Evolutionary conservation across 2,113 vertebrate species (phyloP), one percentile per base, ranked within the genome.

Genomic region (Hassar affinis): DNA sequence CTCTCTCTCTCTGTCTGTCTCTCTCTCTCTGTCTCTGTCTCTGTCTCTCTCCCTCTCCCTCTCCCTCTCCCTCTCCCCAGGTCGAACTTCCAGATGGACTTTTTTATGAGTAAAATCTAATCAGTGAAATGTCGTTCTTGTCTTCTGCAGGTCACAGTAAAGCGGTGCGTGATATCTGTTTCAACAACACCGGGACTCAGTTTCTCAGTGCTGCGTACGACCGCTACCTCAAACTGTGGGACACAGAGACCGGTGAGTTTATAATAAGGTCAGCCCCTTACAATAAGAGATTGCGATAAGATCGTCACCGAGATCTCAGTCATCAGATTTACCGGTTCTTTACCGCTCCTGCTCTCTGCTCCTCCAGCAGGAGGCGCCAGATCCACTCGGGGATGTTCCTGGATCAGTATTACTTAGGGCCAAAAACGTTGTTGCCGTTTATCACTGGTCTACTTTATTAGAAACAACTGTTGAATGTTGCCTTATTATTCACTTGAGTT

Each of bases 141-240:
- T 68, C 75, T 71, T 12, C 14, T 82, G 25, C 62, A 99, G 97
- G 98, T 64, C 98, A 99, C 89, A 95, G 97, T 91, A 99, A 99
- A 94, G 97, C 98, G 33, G 97, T 99, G 85, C 91, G 98, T 89
- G 98, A 99, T 89, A 96, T 99, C 89, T 99, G 97, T 89, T 99
- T 95, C 88, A 99, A 98, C 86, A 98, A 98, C 86, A 94, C 88
- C 1, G 98, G 97, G 3, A 97, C 95, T 4, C 94, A 89, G 87
- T 99, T 99, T 89, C 96, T 99, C 78, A 99, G 97, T 11, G 98
- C 98, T 14, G 98, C 95, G 0, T 99, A 99, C 45, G 98, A 99
- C 88, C 95, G 97, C 45, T 97, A 98, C 86, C 94, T 99, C n/a
- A 99, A 99, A 87, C 96, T 99, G 61, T 99, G 97, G 98, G 98